These are phyloP conservation scores for Zenarchopterus dispar DNA, from an alignment of 2,797 vertebrate species.

Conservation along the genomic window DNA sequence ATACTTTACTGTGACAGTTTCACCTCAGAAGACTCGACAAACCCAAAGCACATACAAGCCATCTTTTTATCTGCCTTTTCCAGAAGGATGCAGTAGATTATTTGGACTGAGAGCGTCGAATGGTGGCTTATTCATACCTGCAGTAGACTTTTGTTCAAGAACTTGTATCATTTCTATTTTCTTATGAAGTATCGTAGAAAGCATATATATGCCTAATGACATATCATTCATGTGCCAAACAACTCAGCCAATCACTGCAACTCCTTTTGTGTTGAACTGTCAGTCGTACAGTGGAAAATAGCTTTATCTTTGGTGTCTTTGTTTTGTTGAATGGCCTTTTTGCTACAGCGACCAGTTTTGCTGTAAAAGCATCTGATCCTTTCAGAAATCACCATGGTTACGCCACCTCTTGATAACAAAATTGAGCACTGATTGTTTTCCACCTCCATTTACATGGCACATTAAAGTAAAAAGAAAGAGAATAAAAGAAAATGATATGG, in stretches of 20 bases:
- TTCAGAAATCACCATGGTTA: conserved; percentile 7
- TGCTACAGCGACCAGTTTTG: conserved; percentile 12
- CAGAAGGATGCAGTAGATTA: conserved; percentile 12
- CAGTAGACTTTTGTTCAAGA: conserved; percentile 32
- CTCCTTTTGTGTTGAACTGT: conserved; percentile 16
- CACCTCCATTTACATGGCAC: not conserved
- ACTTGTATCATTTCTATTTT: conserved; percentile 68
- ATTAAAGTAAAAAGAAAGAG: not conserved
- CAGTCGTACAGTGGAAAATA: not conserved
- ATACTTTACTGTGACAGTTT: conserved; percentile 22
- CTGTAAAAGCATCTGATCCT: not conserved
- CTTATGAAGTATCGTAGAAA: conserved; percentile 48
- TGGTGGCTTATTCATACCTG: conserved; percentile 11
- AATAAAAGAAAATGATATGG: not conserved
- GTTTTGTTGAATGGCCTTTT: conserved; percentile 12
- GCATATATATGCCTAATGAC: conserved; percentile 26
- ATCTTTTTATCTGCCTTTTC: conserved; percentile 24
- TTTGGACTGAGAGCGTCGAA: conserved; percentile 18
- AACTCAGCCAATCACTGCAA: conserved; percentile 32
- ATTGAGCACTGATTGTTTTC: conserved; percentile 5
- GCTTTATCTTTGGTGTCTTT: conserved; percentile 10
- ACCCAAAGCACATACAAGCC: conserved; percentile 42
- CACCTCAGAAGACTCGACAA: conserved; percentile 37
- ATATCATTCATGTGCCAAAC: conserved; percentile 74
- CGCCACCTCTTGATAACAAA: not conserved